phyloP scores from a whole-genome alignment of 2,113 vertebrate genomes.

The Mastomys coucha region DNA sequence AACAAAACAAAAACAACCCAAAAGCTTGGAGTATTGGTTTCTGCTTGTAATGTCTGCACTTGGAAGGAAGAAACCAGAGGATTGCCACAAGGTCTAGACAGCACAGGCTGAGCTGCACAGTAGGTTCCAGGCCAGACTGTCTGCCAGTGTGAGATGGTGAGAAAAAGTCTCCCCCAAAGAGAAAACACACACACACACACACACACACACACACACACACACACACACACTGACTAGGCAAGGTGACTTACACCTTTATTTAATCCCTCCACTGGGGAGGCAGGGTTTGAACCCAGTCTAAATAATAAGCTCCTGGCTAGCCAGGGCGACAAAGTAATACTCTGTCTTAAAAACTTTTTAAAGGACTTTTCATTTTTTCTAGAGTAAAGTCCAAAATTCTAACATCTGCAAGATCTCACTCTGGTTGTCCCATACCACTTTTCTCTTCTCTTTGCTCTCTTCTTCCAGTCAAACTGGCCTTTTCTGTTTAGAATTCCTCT shows the following conservation, averaged over 20 bases:
- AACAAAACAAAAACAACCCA: background rate
- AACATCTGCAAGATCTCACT: background rate
- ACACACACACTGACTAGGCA: background rate
- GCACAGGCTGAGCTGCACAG: background rate
- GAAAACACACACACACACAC: too few relatives aligned
- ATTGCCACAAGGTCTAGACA: background rate
- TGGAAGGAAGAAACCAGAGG: background rate
- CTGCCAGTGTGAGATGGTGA: background rate
- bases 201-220: background rate
- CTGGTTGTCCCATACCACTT: background rate
- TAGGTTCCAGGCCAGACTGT: background rate
- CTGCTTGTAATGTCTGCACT: background rate
- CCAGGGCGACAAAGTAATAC: background rate
- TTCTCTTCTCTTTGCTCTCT: background rate
- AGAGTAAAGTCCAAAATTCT: conserved; percentile 4
- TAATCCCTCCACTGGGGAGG: background rate
- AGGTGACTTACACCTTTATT: background rate
- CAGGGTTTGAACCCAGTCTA: background rate
- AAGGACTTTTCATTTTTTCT: background rate
- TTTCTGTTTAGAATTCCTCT: background rate
- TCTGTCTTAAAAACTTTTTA: background rate
- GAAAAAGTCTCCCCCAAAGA: background rate
- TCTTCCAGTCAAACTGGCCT: background rate
- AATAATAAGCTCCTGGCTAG: background rate
- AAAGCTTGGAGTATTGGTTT: background rate